Conservation (phyloP, 2,888 invertebrate species). For the Hermaeophaga mercurialis region DNA sequence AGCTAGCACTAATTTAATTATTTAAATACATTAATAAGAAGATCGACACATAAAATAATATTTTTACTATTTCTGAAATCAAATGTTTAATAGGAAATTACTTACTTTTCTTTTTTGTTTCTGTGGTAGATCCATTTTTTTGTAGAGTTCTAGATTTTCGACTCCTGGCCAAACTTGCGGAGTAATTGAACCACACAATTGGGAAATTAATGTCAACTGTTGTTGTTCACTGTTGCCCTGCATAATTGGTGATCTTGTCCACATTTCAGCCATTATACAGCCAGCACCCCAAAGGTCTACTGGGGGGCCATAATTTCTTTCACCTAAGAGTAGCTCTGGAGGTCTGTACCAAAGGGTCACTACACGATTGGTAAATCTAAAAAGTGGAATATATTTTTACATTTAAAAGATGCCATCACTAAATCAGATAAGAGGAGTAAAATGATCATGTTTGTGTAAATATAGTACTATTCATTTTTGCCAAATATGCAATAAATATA, state of each 20-base stretch:
- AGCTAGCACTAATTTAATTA: no score
- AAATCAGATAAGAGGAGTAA: no score
- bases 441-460: no score
- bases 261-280: conserved; percentile 99
- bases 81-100: conserved; percentile 4
- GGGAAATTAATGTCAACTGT: conserved; percentile 92
- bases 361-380: conserved; percentile 94
- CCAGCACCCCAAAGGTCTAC: conserved; percentile 98
- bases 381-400: conserved; percentile 23
- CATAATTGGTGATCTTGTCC: conserved; percentile 95
- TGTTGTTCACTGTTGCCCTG: conserved; percentile 97
- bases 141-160: conserved; percentile 84
- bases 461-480: no score
- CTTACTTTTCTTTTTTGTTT: conserved; percentile 81
- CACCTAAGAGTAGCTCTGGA: conserved; percentile 73
- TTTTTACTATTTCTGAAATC: no score
- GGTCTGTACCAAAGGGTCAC: conserved; percentile 95
- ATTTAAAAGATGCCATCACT: neutral
- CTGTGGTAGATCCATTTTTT: conserved; percentile 84
- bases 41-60: no score
- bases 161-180: conserved; percentile 94
- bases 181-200: conserved; percentile 94
- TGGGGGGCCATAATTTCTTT: conserved; percentile 94
- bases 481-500: no score
- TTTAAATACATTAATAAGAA: no score